A percentile compares a stretch with the other conserved stretches of the same genome.
Evolutionary conservation across 37 sponge, comb jelly and placozoan species (phyloP).

Genomic region (Oscarella lobularis): DNA sequence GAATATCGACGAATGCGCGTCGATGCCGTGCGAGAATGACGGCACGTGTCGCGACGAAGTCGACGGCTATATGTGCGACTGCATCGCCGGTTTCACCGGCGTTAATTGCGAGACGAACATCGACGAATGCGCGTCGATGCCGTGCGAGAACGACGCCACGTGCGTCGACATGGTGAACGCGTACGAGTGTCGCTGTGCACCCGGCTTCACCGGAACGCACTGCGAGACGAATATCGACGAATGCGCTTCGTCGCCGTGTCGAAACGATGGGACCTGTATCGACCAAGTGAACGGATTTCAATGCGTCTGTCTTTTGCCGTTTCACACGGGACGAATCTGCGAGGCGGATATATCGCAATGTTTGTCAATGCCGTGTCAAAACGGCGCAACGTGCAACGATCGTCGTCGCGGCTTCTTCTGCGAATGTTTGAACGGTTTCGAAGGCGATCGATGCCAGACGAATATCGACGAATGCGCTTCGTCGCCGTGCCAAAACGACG

Average conservation of each 20-base stretch:
- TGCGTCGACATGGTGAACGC: conserved; percentile 26
- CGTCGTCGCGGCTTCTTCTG: background rate
- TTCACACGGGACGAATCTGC: conserved; percentile 9
- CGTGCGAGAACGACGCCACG: conserved; percentile 31
- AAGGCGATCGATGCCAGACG: background rate
- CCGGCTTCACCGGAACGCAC: conserved; percentile 14
- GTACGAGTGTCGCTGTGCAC: conserved; percentile 12
- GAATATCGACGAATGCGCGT: conserved; percentile 15
- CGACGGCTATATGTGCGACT: background rate
- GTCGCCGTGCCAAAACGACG: background rate
- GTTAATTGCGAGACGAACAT: conserved; percentile 26
- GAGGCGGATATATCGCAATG: background rate
- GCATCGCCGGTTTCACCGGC: conserved; percentile 21
- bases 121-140: conserved; percentile 24
- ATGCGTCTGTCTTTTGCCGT: conserved; percentile 6
- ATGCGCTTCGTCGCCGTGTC: conserved; percentile 14
- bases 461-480: background rate
- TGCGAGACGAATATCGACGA: conserved; percentile 9
- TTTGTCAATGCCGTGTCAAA: background rate
- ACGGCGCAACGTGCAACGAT: background rate
- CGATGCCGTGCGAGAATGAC: conserved; percentile 8
- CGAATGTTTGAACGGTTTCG: background rate
- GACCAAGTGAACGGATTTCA: conserved; percentile 4
- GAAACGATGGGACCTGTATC: conserved; percentile 15
- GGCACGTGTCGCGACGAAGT: background rate